Base-by-base conservation (phyloP, 1,140 invertebrate species). In the Penaeus chinensis region DNA sequence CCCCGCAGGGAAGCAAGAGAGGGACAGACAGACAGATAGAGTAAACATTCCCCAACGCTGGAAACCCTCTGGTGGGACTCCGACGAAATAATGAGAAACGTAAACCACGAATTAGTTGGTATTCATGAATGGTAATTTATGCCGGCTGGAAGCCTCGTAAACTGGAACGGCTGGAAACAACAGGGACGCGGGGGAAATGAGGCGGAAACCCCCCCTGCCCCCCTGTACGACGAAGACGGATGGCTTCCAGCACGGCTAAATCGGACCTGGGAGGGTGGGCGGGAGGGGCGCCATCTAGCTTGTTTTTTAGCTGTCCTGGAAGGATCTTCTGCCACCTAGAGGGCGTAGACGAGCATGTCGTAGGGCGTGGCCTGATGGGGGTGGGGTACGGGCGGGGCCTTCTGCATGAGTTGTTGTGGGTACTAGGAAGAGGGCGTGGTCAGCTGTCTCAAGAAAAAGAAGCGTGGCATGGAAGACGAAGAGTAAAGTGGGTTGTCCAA, bases 111-210 rank as follows among this genome's bases (percentile, higher is more conserved):
- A 86, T 86, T 86, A 81, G 84, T 86, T 86, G 24, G 77, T 86
- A 86, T 86, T 86, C 84, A 86, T 86, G 84, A 86, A 86, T 86
- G 84, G 84, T 80, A 86, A 86, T 86, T 86, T 86, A 86, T 86
- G 84, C 84, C 65, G 77, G 71, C 84, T 74, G 66, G 42, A 66
- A 81, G 66, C 77, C 79, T 86, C 84, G 84, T 86, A 86, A 86
- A 86, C 63, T 71, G 78, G 84, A 71, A 69, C 37, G 65, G 32
- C 37, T n/a, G 82, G 66, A 69, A 37, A 63, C 63, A 69, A 47
- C 54, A 24, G 47, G 63, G 65, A 42, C 37, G 63, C 54, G 20
- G 63, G 80, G 80, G 80, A 82, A 82, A 82, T 82, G 80, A 82
- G 80, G 63, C 42, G 82, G 82, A 54, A 71, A 37, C 27, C n/a